Evolutionary conservation across 1,140 invertebrate species (phyloP), one percentile per base, ranked within the genome.

Genomic region (Ylistrum balloti): DNA sequence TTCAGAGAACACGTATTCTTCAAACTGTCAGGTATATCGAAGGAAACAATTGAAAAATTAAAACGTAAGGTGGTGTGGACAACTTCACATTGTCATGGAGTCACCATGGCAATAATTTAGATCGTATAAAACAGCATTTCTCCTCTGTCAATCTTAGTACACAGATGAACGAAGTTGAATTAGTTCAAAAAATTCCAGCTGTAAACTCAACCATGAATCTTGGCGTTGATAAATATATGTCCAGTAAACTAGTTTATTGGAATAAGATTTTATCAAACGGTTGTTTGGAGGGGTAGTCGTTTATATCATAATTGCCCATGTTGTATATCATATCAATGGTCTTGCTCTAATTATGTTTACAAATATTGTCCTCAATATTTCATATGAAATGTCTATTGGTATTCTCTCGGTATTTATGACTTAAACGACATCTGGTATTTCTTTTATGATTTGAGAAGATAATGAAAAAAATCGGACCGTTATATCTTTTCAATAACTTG

Each of bases 371-470:
- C 17, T 74, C 56, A 1, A 28, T 74, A 28, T 74, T 28, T 74
- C 56, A 28, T 74, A 74, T 5, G 28, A 74, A 74, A 74, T 74
- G 56, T 17, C 41, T 17, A n/a, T 74, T n/a, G 56, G 22, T 74
- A 74, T 74, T 74, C 28, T 28, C n/a, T 74, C 13, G 41, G 7
- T 45, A 45, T 1, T 13, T 9, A 9, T 17, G 41, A 45, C 20
- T 0, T 13, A 45, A 45, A 74, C 22, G 17, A 1, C 56, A 74
- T n/a, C 56, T 74, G 56, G 11, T 17, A 17, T 9, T n/a, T 1
- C 22, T 74, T 28, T 74, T 74, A n/a, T 74, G 56, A 74, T n/a
- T 74, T 74, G 28, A 74, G n/a, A 28, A 74, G 56, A 74, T 74
- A 74, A 74, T 74, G 56, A 74, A 74, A n/a, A 74, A 9, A 5